These are phyloP conservation scores for Sinocyclocheilus maitianheensis DNA, from an alignment of 2,113 vertebrate species.

Conservation along the genomic window DNA sequence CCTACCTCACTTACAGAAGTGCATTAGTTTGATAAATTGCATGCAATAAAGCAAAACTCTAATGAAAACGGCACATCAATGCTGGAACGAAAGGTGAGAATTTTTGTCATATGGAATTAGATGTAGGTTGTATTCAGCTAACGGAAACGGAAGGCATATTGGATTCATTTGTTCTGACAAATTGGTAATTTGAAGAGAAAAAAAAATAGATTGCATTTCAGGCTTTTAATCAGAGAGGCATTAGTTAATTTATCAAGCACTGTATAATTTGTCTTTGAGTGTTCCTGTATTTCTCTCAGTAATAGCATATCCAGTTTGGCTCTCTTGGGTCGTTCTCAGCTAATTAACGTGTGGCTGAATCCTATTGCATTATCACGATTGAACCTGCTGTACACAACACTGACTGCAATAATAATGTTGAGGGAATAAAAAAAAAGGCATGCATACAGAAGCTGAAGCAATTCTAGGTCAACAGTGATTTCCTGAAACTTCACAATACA, in stretches of 20 bases:
- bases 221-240: slow-evolving; percentile 65
- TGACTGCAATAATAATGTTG: slow-evolving; percentile 51
- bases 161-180: slow-evolving; percentile 55
- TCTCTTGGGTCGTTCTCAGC: slow-evolving; percentile 63
- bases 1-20: background rate
- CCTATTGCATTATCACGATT: slow-evolving; percentile 64
- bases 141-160: slow-evolving; percentile 39
- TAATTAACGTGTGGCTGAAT: slow-evolving; percentile 67
- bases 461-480: slow-evolving; percentile 26
- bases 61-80: slow-evolving; percentile 45
- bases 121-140: slow-evolving; percentile 24
- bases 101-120: slow-evolving; percentile 41
- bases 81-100: slow-evolving; percentile 35
- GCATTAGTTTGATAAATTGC: slow-evolving; percentile 27
- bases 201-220: slow-evolving; percentile 62
- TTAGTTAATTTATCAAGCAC: slow-evolving; percentile 65
- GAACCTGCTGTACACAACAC: slow-evolving; percentile 54
- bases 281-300: slow-evolving; percentile 60
- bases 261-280: slow-evolving; percentile 63
- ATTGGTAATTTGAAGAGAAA: slow-evolving; percentile 60
- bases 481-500: background rate
- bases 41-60: slow-evolving; percentile 37
- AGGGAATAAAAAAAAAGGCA: slow-evolving; percentile 31
- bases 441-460: slow-evolving; percentile 11
- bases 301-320: slow-evolving; percentile 62